Evolutionary conservation across 2,888 invertebrate genomes (phyloP), one percentile per base, ranked within the genome.

Genomic region (Frankliniella fusca): DNA sequence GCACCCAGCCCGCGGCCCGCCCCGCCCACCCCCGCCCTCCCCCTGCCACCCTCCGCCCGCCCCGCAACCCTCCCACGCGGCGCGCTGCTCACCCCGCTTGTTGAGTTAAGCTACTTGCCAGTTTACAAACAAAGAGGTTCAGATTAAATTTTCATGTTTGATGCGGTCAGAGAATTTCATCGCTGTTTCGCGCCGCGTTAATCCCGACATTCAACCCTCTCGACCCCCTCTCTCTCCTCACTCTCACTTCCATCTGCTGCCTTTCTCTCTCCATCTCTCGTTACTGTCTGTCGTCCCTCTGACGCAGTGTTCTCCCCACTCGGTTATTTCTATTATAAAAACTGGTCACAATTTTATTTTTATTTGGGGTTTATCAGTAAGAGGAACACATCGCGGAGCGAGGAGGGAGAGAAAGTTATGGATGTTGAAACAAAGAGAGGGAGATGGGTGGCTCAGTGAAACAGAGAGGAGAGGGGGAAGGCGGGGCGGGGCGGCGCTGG

Each of bases 71-170:
- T 61, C 61, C 61, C 61, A 11, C 50, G 50, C 50, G 15, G 50
- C 50, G 54, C 15, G 70, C 23, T 27, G 70, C 23, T 23, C 70
- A 38, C 38, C 38, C 38, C 38, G 70, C 70, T 76, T 76, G 70
- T 76, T 76, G 70, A 76, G 70, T 76, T 76, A 76, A 76, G 70
- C 70, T 76, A 76, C 70, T 76, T 76, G 70, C 70, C 70, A n/a
- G 70, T 76, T 76, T 15, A 61, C 61, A 61, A 61, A 61, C 61
- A 61, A 61, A 61, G 61, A 61, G 61, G 61, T 61, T 61, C 61
- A 61, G 61, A 61, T 61, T 61, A 61, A 61, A 61, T 61, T 61
- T 61, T 61, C 61, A 61, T 61, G 61, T 61, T 61, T 61, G 61
- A 61, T 61, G 61, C 61, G 61, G 61, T 61, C 61, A 61, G 61